Evolutionary conservation across 1,140 invertebrate species (phyloP), one percentile per base, ranked within the genome.

Genomic region (Camponotus vicinus): DNA sequence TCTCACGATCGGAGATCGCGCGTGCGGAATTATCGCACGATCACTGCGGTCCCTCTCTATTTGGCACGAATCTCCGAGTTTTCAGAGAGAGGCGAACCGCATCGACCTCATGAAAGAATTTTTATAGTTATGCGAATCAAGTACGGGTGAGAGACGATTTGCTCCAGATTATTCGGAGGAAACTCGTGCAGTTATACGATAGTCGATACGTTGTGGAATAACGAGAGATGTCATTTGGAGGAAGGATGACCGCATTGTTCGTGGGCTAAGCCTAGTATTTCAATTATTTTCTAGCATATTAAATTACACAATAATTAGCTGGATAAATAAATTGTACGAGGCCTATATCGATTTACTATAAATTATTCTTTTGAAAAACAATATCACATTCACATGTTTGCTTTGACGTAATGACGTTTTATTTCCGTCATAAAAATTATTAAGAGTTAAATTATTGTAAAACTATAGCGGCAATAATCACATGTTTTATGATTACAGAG

Each of bases 41-140:
- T 71, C 18, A 45, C 27, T 15, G 45, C 34, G 45, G 42, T 61
- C 37, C n/a, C 18, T 61, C n/a, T 49, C 32, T 61, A 61, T 83
- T 83, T 73, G 69, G 69, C 76, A 59, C 40, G 21, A 15, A 59
- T 67, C 49, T 55, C 34, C 9, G 42, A 69, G 84, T 66, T 76
- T 69, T 80, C 21, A n/a, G 49, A 5, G 32, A 57, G 49, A 75
- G 57, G 55, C 71, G 69, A 75, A 86, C 82, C 45, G 70, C 63
- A 55, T 75, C 77, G 77, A 66, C 21, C 40, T 84, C 42, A 55
- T 34, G 34, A 40, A 49, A 11, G 45, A 83, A 75, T 83, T 83
- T 83, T 73, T 83, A 75, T 45, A 83, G 55, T 63, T 83, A 73
- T 73, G 27, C 55, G 40, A 73, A n/a, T 57, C 66, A 45, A 45